These are phyloP conservation scores for Heliconius cydno DNA, from an alignment of 2,888 invertebrate genomes.

Conservation along the genomic window DNA sequence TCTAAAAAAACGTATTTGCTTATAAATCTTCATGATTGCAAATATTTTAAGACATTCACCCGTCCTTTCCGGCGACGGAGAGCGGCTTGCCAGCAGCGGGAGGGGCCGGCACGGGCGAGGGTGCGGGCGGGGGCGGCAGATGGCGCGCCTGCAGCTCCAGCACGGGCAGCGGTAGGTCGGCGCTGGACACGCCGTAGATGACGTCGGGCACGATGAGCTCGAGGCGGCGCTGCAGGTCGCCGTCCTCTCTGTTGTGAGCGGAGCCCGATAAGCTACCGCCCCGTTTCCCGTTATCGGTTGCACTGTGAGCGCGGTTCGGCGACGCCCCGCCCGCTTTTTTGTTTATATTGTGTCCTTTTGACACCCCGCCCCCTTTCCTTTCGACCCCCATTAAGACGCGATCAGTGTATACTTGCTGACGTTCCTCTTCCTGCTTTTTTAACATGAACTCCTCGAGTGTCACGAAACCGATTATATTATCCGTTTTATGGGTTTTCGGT, in stretches of 20 bases:
- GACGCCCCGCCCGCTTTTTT: not conserved
- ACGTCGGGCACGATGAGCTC: conserved; percentile 80
- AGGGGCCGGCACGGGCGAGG: not conserved
- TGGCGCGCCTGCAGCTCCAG: conserved; percentile 35
- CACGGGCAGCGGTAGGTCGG: conserved; percentile 27
- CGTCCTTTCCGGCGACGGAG: conserved; percentile 72
- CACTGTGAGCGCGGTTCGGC: no score
- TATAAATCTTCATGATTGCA: no score
- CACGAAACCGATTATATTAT: conserved; percentile 86
- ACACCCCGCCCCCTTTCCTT: not conserved
- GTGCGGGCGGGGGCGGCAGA: not conserved
- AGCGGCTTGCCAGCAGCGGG: conserved; percentile 48
- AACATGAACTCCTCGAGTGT: conserved; percentile 92
- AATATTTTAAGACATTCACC: conserved; percentile 49
- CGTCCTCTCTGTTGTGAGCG: not conserved
- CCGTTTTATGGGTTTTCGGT: conserved; percentile 55
- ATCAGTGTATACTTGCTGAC: conserved; percentile 76
- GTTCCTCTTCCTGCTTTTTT: conserved; percentile 88
- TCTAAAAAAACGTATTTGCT: no score
- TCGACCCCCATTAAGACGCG: conserved; percentile 68
- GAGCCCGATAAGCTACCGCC: not conserved
- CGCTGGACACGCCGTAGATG: conserved; percentile 74
- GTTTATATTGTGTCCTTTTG: not conserved
- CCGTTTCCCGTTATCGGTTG: no score
- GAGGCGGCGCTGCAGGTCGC: conserved; percentile 48